Evolutionary conservation across 2,797 vertebrate genomes (phyloP).

Genomic region (Pygocentrus nattereri): DNA sequence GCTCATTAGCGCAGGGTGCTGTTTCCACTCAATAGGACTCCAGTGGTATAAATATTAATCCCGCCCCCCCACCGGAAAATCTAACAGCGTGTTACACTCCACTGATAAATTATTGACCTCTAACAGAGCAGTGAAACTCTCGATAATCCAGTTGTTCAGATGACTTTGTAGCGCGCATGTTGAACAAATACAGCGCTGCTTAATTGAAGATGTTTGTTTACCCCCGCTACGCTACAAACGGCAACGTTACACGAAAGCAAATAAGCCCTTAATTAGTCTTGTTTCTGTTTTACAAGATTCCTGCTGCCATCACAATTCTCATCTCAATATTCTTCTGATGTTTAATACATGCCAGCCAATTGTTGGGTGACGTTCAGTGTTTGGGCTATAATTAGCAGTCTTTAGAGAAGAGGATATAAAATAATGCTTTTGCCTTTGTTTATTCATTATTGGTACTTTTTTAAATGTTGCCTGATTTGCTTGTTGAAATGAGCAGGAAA

Average conservation of each 20-base stretch:
- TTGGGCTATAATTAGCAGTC: slow-evolving; percentile 3
- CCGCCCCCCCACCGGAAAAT: slow-evolving; percentile 18
- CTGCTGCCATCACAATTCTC: background rate
- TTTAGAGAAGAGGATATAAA: too few species aligned
- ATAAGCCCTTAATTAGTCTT: slow-evolving; percentile 14
- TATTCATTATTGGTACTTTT: background rate
- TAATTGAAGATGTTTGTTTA: slow-evolving; percentile 27
- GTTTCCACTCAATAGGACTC: slow-evolving; percentile 38
- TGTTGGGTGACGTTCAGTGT: background rate
- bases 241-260: background rate
- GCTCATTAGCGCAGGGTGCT: slow-evolving; percentile 40
- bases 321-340: slow-evolving; percentile 1
- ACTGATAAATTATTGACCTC: slow-evolving; percentile 58
- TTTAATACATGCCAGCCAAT: background rate
- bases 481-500: too few species aligned
- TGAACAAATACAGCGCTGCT: slow-evolving; percentile 13
- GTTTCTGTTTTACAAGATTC: background rate
- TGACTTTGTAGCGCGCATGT: slow-evolving; percentile 18
- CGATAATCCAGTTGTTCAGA: slow-evolving; percentile 40
- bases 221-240: background rate
- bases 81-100: slow-evolving; percentile 32
- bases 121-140: slow-evolving; percentile 27
- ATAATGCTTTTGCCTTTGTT: background rate
- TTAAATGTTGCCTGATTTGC: background rate
- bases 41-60: slow-evolving; percentile 48